Base-by-base conservation (phyloP, 2,113 vertebrate species). In the Emydocephalus ijimae region DNA sequence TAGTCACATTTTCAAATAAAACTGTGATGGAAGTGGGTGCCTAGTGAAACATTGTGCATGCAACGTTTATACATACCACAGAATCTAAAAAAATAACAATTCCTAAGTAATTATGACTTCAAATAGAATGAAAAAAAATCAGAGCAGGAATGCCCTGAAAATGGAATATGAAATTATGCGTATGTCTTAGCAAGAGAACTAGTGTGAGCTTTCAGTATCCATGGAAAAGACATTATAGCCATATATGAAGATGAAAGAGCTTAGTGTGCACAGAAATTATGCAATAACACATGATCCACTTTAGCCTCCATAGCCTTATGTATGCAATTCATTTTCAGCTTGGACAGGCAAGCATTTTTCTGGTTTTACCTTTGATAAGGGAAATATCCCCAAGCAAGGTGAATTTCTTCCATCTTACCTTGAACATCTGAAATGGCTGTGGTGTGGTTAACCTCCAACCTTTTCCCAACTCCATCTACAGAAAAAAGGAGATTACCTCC, bases 401-500 rank as follows among this genome's bases (percentile, higher is more conserved):
- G 89, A 90, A 90, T 81, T 64, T 93, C 55, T 90, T 93, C 89
- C 92, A 93, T 93, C 92, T 93, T 93, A 93, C 92, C 92, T 93
- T 93, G 92, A 93, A 93, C 92, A 93, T 93, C 92, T 93, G 92
- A 93, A 93, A 93, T 86, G 92, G 92, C 92, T 93, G 92, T 93
- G 92, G 81, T 90, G 92, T 93, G 85, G 92, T 93, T 93, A 93
- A 93, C 92, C 92, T 90, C 92, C 92, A 93, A 86, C 92, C 92
- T 93, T 93, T 93, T 87, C 92, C 92, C 92, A 93, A 93, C 92
- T 93, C 92, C 92, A 93, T 93, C 92, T 93, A 93, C 88, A 93
- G 92, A 93, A 93, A 93, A 93, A 93, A 93, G 92, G 92, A 93
- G 92, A 93, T 93, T 87, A 93, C 92, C 92, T 93, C 92, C 92